Conservation (phyloP, 2,888 invertebrate species). For the Microctonus aethiopoides region DNA sequence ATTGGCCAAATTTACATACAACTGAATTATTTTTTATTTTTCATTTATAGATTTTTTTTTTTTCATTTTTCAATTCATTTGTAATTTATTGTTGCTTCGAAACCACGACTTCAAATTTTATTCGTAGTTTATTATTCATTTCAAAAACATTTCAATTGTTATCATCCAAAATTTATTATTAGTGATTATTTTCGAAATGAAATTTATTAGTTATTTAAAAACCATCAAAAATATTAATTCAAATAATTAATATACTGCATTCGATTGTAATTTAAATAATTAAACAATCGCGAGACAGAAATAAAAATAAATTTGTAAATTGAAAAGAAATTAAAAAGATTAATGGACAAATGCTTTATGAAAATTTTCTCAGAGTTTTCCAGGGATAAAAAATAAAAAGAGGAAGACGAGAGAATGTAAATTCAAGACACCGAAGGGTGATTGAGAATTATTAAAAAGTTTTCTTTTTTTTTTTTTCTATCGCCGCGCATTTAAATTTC, state of each 20-base stretch:
- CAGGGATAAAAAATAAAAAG: not conserved
- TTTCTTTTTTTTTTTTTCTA: too few species aligned
- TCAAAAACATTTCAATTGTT: not conserved
- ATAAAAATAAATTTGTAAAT: not conserved
- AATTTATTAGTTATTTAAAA: not conserved
- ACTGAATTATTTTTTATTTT: slow-evolving; percentile 35
- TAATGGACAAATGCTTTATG: not conserved
- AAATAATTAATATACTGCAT: not conserved
- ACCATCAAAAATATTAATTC: not conserved
- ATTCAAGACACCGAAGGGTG: not conserved
- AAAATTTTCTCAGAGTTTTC: not conserved
- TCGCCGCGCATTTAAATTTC: slow-evolving; percentile 25
- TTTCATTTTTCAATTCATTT: slow-evolving; percentile 2
- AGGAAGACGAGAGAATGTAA: slow-evolving; percentile 5
- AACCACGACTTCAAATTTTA: not conserved
- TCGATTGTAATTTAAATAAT: not conserved
- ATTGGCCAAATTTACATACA: slow-evolving; percentile 44
- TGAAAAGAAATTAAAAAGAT: not conserved
- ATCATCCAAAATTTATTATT: not conserved
- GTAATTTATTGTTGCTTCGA: not conserved
- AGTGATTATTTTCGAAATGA: not conserved
- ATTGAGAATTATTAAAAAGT: not conserved
- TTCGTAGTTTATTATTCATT: not conserved
- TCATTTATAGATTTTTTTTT: slow-evolving; percentile 19
- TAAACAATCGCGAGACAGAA: not conserved